Conservation (phyloP, 2,797 vertebrate genomes). For the Catamblyrhynchus diadema region DNA sequence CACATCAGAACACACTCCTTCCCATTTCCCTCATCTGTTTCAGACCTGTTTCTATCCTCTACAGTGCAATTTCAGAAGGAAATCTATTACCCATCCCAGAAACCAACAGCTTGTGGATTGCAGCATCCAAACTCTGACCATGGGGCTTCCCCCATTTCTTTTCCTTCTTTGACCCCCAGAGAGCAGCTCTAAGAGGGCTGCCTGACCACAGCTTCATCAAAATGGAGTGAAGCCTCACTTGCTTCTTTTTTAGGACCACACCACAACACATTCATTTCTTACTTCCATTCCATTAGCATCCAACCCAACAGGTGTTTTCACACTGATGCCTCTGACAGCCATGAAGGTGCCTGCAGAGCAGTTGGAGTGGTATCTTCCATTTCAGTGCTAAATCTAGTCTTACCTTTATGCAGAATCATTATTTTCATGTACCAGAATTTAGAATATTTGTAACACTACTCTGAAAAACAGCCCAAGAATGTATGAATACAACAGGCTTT, state of each 20-base stretch:
- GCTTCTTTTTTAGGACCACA: background rate
- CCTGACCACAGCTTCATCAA: background rate
- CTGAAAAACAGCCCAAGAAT: background rate
- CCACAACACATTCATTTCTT: background rate
- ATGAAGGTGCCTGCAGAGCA: background rate
- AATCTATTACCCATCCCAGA: background rate
- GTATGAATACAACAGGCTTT: background rate
- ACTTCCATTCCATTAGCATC: background rate
- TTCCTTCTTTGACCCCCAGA: background rate
- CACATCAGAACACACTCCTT: background rate
- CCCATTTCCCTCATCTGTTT: background rate
- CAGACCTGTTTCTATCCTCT: background rate
- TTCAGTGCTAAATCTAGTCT: background rate
- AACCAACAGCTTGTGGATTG: background rate
- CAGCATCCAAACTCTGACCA: background rate
- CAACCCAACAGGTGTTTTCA: background rate
- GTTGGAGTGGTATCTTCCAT: accelerated
- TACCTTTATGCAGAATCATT: background rate
- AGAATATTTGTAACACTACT: background rate
- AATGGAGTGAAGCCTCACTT: background rate
- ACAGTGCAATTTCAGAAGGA: background rate
- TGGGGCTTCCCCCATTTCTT: accelerated
- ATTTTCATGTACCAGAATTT: background rate
- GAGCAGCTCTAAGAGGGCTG: accelerated
- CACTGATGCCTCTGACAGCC: background rate